These are phyloP conservation scores for Brassicogethes aeneus DNA, from an alignment of 2,888 invertebrate species.

Conservation along the genomic window DNA sequence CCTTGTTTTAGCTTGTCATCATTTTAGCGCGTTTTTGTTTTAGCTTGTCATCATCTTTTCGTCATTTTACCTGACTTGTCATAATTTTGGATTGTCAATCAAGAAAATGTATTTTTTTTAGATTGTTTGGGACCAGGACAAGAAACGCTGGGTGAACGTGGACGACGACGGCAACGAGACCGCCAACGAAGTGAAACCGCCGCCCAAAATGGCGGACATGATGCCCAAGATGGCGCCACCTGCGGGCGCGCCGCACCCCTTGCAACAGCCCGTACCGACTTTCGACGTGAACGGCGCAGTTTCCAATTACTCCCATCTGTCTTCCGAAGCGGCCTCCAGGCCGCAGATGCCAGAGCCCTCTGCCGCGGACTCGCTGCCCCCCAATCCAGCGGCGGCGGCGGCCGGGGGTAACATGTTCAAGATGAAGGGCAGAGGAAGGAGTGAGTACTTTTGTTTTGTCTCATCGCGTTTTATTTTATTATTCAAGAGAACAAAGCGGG, in stretches of 20 bases:
- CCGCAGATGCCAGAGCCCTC: conserved; percentile 4
- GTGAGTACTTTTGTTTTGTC: too few relatives aligned
- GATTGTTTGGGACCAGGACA: conserved; percentile 91
- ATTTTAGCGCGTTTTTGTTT: too few relatives aligned
- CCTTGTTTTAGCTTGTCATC: too few relatives aligned
- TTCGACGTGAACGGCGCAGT: background rate
- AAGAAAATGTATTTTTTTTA: conserved; percentile 31
- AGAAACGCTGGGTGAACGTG: conserved; percentile 78
- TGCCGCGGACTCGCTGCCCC: too few relatives aligned
- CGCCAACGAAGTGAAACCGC: conserved; percentile 50
- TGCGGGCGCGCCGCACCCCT: conserved; percentile 7
- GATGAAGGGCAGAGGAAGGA: too few relatives aligned
- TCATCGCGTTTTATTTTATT: too few relatives aligned
- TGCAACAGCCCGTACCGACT: background rate
- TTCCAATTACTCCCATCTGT: conserved; percentile 4
- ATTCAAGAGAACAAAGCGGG: too few relatives aligned
- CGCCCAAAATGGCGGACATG: conserved; percentile 59
- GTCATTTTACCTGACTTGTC: background rate
- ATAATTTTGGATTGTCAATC: background rate
- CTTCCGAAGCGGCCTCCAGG: conserved; percentile 2
- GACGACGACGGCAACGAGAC: conserved; percentile 59
- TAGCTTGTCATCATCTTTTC: too few relatives aligned
- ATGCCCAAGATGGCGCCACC: conserved; percentile 22
- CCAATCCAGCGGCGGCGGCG: too few relatives aligned
- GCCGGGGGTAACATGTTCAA: too few relatives aligned